Evolutionary conservation across 2,888 invertebrate species (phyloP), one percentile per base, ranked within the genome.

Genomic region (Leuctra nigra): DNA sequence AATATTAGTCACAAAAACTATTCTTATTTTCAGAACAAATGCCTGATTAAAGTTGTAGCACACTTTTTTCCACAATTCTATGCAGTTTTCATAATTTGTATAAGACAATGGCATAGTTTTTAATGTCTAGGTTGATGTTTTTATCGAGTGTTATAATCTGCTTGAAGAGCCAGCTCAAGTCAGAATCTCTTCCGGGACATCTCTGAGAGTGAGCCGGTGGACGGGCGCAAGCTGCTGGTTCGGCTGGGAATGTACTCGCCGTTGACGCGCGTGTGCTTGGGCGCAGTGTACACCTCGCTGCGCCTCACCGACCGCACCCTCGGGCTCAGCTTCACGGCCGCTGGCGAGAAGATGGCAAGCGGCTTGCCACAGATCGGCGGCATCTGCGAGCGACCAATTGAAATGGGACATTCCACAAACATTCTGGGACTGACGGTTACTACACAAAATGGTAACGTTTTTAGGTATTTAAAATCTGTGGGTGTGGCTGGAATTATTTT

Each of bases 281-380:
- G 78, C 0, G 71, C 77, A 1, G 75, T 75, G 0, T 77, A 78
- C 64, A 77, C 78, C 1, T 77, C 77, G 7, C 75, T 76, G 53
- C 73, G 75, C 1, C 78, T 78, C 55, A 65, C 71, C 56, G 74
- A 76, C 50, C 69, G 73, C 41, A 64, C 65, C 7, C 59, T 69
- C 13, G 69, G 69, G 14, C 61, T 67, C 4, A 69, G 78, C 63
- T 78, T 75, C 65, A 77, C 77, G 1, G 75, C 74, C 0, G 69
- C 74, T 14, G 74, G 74, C 4, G 73, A 74, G 1, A 73, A 74
- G 0, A 65, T 73, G 65, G 74, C 73, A 3, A 72, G 73, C 1
- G 72, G 75, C 0, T 14, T 24, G 7, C 4, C 23, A 11, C n/a
- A 18, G 41, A 72, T 74, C 0, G 77, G 77, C 1, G 78, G 78